Evolutionary conservation across 2,797 vertebrate species (phyloP).

Genomic region (Cirrhinus mrigala): DNA sequence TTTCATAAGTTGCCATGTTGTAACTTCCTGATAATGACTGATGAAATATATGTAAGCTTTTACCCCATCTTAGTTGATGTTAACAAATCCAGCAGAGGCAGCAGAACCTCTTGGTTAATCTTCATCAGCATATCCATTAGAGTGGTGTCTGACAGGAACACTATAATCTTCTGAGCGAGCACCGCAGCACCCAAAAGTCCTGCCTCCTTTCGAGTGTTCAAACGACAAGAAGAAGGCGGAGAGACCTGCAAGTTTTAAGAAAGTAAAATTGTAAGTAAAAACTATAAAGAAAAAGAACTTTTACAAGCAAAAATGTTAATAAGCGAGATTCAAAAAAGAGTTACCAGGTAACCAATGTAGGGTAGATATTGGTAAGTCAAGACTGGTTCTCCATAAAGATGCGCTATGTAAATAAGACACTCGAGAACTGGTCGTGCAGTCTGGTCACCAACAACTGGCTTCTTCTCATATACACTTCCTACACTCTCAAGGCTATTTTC

Average conservation of each 20-base stretch:
- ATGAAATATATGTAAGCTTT: constrained; percentile 38
- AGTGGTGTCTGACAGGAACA: constrained; percentile 94
- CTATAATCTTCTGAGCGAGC: constrained; percentile 92
- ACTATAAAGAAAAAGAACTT: neutral
- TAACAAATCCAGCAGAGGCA: constrained; percentile 91
- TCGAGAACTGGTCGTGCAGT: constrained; percentile 91
- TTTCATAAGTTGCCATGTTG: constrained; percentile 22
- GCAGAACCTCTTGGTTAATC: constrained; percentile 93
- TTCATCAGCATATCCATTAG: constrained; percentile 99
- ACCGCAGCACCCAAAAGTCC: constrained; percentile 92
- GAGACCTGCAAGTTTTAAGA: constrained; percentile 77
- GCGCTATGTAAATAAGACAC: constrained; percentile 93
- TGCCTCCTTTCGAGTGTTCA: constrained; percentile 97
- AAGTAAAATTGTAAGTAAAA: neutral
- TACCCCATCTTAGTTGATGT: constrained; percentile 89
- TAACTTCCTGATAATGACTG: neutral
- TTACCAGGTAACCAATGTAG: constrained; percentile 96
- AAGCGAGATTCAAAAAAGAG: neutral
- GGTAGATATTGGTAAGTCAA: constrained; percentile 98
- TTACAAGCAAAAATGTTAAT: neutral
- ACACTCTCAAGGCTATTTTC: constrained; percentile 81
- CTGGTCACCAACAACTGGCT: constrained; percentile 88
- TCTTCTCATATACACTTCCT: constrained; percentile 91
- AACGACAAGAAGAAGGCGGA: constrained; percentile 82
- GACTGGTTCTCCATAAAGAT: constrained; percentile 96